These are phyloP conservation scores for Griposia aprilina DNA, from an alignment of 2,888 invertebrate species.

Conservation along the genomic window DNA sequence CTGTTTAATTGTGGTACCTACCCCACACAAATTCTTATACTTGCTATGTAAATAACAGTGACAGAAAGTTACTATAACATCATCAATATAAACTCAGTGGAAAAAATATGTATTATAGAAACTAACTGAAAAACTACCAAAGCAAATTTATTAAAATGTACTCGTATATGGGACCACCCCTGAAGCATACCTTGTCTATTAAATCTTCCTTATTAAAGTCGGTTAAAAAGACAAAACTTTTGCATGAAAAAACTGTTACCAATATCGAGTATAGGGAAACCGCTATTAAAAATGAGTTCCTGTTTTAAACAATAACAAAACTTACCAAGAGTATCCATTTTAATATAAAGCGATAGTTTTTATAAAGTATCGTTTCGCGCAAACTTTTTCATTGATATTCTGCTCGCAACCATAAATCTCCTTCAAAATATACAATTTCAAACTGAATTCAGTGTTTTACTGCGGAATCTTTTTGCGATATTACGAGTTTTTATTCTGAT, in stretches of 20 bases:
- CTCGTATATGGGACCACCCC: too few relatives aligned
- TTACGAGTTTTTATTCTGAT: constrained; percentile 10
- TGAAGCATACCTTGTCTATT: too few relatives aligned
- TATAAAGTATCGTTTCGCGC: constrained; percentile 29
- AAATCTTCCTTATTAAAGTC: too few relatives aligned
- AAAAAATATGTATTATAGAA: too few relatives aligned
- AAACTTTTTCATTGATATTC: constrained; percentile 45
- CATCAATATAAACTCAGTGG: too few relatives aligned
- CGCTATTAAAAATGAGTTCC: background rate
- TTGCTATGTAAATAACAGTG: too few relatives aligned
- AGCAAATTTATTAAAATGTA: too few relatives aligned
- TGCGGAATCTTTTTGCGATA: background rate
- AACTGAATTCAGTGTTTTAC: constrained; percentile 22
- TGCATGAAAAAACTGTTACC: background rate
- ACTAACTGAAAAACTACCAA: too few relatives aligned
- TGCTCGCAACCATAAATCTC: constrained; percentile 41
- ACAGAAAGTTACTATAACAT: too few relatives aligned
- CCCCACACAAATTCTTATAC: too few relatives aligned
- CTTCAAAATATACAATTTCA: constrained; percentile 49
- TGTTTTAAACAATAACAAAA: constrained; percentile 9
- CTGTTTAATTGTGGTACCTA: too few relatives aligned
- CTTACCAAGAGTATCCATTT: constrained; percentile 27
- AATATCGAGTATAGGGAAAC: background rate
- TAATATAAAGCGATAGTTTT: constrained; percentile 43
- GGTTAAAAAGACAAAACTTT: background rate